Base-by-base conservation (phyloP, 2,888 invertebrate species). In the Cataglyphis rosenhaueri region DNA sequence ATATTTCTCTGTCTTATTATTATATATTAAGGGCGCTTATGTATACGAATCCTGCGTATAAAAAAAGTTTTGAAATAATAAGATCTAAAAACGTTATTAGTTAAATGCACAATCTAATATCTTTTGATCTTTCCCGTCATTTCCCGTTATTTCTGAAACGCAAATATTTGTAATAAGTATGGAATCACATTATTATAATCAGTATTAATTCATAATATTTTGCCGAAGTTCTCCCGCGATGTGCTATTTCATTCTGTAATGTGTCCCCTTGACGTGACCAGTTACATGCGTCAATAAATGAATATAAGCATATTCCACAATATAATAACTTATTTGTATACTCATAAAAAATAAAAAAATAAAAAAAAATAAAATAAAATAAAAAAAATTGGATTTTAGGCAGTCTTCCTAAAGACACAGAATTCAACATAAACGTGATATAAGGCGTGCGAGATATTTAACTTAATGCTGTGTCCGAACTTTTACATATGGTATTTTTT, bases 391-490 rank as follows among this genome's bases (percentile, higher is more conserved):
- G 0, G 35, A 35, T 35, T 35, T 35, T 52, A 62, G 65, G 65
- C 85, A 85, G 84, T 85, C 85, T 84, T 85, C 62, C 65, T 61
- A 76, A 62, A 73, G 73, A 78, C 73, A 84, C 62, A 73, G 68
- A 84, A 81, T 73, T 68, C 76, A 85, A 84, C 84, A 57, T 84
- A 81, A 84, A 81, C 25, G 66, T 35, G 71, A 44, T 32, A 29
- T 44, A 79, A 71, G 44, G 32, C 68, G 32, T 68, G 55, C 52
- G 62, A 62, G 29, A 21, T 61, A 73, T 74, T 61, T 70, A 75
- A 57, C 82, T 85, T 86, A 84, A 90, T 91, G 88, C 88, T 84
- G 87, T 86, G 89, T 83, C 76, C 89, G 87, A 88, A 90, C 85
- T 81, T 68, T 86, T 76, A 82, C 85, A 85, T 85, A 87, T 88